phyloP scores from a whole-genome alignment of 2,797 vertebrate species.

The Gallinago solitaria region DNA sequence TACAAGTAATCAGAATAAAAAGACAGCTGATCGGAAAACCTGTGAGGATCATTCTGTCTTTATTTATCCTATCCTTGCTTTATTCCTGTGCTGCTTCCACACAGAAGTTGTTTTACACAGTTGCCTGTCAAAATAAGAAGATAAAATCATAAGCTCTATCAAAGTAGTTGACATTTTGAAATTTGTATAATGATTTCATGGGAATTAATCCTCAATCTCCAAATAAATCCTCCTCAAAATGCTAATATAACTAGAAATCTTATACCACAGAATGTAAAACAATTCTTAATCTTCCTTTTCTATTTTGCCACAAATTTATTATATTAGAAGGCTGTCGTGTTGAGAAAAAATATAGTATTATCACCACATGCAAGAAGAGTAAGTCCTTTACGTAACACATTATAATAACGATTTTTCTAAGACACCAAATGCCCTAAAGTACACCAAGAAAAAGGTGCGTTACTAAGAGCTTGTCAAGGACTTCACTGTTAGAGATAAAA shows the following conservation, averaged over 20 bases:
- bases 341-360: slow-evolving; percentile 34
- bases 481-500: not conserved
- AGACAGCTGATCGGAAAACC: slow-evolving; percentile 74
- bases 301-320: slow-evolving; percentile 53
- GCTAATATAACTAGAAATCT: slow-evolving; percentile 69
- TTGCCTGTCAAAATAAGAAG: slow-evolving; percentile 79
- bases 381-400: slow-evolving; percentile 9
- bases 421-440: not conserved
- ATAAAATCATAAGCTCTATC: slow-evolving; percentile 78
- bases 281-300: slow-evolving; percentile 48
- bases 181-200: slow-evolving; percentile 79
- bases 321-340: slow-evolving; percentile 23
- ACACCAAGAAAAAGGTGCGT: not conserved
- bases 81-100: slow-evolving; percentile 41
- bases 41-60: slow-evolving; percentile 69
- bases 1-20: slow-evolving; percentile 80
- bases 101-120: slow-evolving; percentile 73
- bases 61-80: slow-evolving; percentile 67
- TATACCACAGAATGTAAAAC: slow-evolving; percentile 20
- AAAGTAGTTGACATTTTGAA: slow-evolving; percentile 78
- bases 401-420: not conserved
- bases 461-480: not conserved
- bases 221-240: slow-evolving; percentile 74
- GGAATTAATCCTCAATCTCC: slow-evolving; percentile 73
- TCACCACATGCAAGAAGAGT: slow-evolving; percentile 26